Percentiles rank a stretch among this genome's conserved stretches.
Conservation (phyloP, 2,888 invertebrate genomes). For the Stramonita haemastoma region DNA sequence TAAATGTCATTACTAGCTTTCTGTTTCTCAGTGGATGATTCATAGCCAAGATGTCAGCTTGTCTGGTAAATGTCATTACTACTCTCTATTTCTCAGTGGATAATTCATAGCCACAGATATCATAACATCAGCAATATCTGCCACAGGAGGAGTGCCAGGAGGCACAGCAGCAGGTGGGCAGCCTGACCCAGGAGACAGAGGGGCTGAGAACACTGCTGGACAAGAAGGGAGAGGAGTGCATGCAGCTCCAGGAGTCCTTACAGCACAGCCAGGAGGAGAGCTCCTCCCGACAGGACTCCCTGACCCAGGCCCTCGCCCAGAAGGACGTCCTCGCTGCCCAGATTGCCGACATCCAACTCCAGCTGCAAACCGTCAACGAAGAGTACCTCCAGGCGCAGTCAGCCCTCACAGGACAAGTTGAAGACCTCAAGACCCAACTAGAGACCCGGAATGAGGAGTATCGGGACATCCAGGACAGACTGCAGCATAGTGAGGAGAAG, state of each 20-base stretch:
- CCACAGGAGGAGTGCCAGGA: conserved; percentile 54
- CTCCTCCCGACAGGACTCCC: not conserved
- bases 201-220: conserved; percentile 51
- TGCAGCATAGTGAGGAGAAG: not conserved
- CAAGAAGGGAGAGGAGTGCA: conserved; percentile 7
- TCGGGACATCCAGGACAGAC: conserved; percentile 29
- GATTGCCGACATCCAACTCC: not conserved
- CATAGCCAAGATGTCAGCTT: too few relatives aligned
- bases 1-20: too few relatives aligned
- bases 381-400: not conserved
- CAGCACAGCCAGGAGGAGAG: not conserved
- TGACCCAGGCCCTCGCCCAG: not conserved
- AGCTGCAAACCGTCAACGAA: not conserved
- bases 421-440: conserved; percentile 40
- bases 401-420: not conserved
- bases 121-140: not conserved
- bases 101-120: too few relatives aligned
- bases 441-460: conserved; percentile 42
- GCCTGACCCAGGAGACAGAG: conserved; percentile 49
- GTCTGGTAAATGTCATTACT: too few relatives aligned
- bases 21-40: too few relatives aligned
- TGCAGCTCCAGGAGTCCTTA: not conserved
- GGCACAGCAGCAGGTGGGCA: conserved; percentile 47
- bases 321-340: not conserved
- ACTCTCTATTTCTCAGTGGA: too few relatives aligned